Evolutionary conservation across 2,888 invertebrate genomes (phyloP), one percentile per base, ranked within the genome.

Genomic region (Orgyia antiqua): DNA sequence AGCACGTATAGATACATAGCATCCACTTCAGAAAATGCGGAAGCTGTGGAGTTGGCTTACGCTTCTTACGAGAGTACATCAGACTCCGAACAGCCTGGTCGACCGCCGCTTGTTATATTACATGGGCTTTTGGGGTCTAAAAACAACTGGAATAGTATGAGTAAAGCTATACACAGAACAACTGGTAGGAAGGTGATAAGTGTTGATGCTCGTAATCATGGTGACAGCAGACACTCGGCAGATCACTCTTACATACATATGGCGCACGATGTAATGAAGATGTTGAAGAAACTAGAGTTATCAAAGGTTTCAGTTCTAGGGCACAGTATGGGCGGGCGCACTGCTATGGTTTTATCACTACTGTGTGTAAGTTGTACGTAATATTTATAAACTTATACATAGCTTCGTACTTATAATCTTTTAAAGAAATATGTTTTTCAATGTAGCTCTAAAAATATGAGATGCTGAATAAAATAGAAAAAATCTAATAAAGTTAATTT

Each of bases 241-340:
- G 88, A 91, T 4, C 94, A 96, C 75, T 88, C 90, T 0, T 97
- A 97, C 62, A 71, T 88, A 9, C 89, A 90, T 37, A 92, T 98
- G 91, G 91, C 93, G 0, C 79, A 84, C 35, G 86, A 86, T 41
- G 69, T 86, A 6, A 82, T 86, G 73, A 77, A 88, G 23, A 83
- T 95, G 21, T 73, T 94, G 38, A 86, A 89, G 47, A 89, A 91
- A 43, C 68, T 91, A 24, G 80, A 88, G 10, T 80, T 95, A 24
- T 65, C 87, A 0, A 91, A 91, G 66, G 89, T 91, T 1, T 84
- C 91, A 3, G 60, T 96, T 10, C 71, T 98, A 55, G 98, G 98
- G 0, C 98, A 98, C 71, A 97, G 97, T 50, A 96, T 98, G 96
- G 98, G 98, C 10, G 98, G 98, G n/a, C 90, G 96, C 40, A 89